phyloP scores from a whole-genome alignment of 2,888 invertebrate genomes.

The Drosophila ezoana region DNA sequence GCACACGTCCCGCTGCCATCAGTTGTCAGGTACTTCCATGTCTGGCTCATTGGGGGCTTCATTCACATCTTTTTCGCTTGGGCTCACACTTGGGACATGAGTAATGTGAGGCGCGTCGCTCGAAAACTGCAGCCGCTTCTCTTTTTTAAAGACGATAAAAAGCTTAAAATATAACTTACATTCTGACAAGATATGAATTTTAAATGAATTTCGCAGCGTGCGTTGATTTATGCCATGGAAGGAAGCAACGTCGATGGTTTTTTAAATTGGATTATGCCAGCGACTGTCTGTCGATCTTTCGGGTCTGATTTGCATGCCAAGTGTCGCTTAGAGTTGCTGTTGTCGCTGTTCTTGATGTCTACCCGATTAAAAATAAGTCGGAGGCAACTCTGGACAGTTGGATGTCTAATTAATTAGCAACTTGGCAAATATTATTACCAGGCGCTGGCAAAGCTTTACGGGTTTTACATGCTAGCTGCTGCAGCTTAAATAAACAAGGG shows the following conservation, averaged over 20 bases:
- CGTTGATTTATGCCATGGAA: constrained; percentile 70
- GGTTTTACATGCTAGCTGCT: constrained; percentile 10
- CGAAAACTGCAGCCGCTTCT: constrained; percentile 8
- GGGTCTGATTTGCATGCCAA: constrained; percentile 64
- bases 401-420: constrained; percentile 65
- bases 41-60: constrained; percentile 44
- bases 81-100: constrained; percentile 51
- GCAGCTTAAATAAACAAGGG: constrained; percentile 35
- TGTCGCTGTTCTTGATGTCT: constrained; percentile 10
- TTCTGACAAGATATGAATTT: constrained; percentile 82
- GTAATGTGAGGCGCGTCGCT: constrained; percentile 62
- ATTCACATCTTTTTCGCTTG: constrained; percentile 40
- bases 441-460: constrained; percentile 3
- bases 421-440: constrained; percentile 47
- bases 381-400: constrained; percentile 36
- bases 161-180: constrained; percentile 80
- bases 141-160: constrained; percentile 72
- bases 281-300: constrained; percentile 35
- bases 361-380: constrained; percentile 50
- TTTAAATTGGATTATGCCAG: constrained; percentile 73
- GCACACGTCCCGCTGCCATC: not conserved
- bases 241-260: constrained; percentile 49
- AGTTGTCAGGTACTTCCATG: constrained; percentile 26
- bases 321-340: constrained; percentile 17
- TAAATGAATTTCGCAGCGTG: constrained; percentile 70